Evolutionary conservation across 2,797 vertebrate species (phyloP).

Genomic region (Falco novaeseelandiae): DNA sequence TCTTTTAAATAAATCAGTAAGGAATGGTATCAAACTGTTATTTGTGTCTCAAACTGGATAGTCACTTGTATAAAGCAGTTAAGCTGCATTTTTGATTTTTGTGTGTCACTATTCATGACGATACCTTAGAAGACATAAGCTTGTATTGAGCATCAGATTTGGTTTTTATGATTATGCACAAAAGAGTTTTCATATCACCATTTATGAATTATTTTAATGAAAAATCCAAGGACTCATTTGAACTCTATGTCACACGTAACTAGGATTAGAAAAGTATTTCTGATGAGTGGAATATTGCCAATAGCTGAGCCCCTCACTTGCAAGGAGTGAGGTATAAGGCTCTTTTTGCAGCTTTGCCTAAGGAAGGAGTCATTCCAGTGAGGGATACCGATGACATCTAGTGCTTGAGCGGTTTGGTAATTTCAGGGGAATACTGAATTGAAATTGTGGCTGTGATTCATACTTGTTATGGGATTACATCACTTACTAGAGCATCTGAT

Average conservation of each 20-base stretch:
- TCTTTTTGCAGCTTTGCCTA: background rate
- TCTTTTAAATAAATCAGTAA: background rate
- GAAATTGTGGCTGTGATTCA: background rate
- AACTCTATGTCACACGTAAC: background rate
- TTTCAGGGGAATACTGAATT: background rate
- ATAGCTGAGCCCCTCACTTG: background rate
- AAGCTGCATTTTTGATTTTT: background rate
- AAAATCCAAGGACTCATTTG: background rate
- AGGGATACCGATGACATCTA: background rate
- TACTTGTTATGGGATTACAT: background rate
- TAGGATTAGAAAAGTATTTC: background rate
- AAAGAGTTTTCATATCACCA: background rate
- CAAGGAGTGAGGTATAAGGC: background rate
- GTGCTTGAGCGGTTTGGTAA: background rate
- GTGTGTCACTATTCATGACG: accelerated
- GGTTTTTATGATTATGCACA: background rate
- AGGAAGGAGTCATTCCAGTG: background rate
- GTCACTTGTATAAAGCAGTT: background rate
- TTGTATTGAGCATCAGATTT: background rate
- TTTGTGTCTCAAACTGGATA: background rate
- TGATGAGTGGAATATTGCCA: background rate
- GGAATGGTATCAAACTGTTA: background rate
- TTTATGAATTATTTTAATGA: background rate
- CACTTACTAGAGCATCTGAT: background rate
- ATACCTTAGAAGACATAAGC: background rate